Evolutionary conservation across 2,113 vertebrate genomes (phyloP).

Genomic region (Tenebrosternarchus preto): DNA sequence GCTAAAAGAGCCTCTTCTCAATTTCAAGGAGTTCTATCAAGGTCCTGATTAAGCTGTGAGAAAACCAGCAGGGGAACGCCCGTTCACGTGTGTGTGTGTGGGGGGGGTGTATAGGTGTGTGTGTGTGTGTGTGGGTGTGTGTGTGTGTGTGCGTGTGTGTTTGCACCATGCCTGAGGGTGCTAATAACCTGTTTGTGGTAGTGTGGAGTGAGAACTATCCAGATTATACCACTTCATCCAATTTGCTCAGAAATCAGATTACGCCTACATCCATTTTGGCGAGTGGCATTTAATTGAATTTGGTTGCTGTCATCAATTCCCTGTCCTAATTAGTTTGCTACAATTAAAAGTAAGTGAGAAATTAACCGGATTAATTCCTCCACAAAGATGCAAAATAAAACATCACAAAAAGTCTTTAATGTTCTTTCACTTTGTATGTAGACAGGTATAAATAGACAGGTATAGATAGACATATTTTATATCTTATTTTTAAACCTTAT

Average conservation of each 20-base stretch:
- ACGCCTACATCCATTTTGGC: slow-evolving; percentile 62
- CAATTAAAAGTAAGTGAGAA: slow-evolving; percentile 68
- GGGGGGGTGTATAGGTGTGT: too few species aligned
- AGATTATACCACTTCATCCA: slow-evolving; percentile 61
- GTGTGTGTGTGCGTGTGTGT: too few species aligned
- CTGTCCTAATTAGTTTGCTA: slow-evolving; percentile 68
- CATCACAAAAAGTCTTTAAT: not conserved
- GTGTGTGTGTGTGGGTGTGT: too few species aligned
- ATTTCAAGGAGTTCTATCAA: too few species aligned
- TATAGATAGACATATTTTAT: too few species aligned
- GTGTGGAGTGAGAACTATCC: slow-evolving; percentile 35
- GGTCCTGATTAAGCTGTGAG: too few species aligned
- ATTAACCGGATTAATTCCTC: slow-evolving; percentile 63
- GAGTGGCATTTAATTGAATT: slow-evolving; percentile 69
- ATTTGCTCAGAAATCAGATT: slow-evolving; percentile 62
- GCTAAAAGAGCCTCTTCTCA: not conserved
- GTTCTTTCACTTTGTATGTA: not conserved
- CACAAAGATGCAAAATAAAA: slow-evolving; percentile 5
- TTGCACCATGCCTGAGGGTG: too few species aligned
- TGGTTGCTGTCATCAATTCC: slow-evolving; percentile 65
- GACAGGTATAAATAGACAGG: not conserved
- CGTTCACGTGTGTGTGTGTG: too few species aligned
- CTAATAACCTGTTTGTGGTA: slow-evolving; percentile 24
- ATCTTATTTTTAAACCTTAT: not conserved
- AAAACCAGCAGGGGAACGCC: too few species aligned